phyloP scores from a whole-genome alignment of 2,113 vertebrate genomes.

The Rhineura floridana region DNA sequence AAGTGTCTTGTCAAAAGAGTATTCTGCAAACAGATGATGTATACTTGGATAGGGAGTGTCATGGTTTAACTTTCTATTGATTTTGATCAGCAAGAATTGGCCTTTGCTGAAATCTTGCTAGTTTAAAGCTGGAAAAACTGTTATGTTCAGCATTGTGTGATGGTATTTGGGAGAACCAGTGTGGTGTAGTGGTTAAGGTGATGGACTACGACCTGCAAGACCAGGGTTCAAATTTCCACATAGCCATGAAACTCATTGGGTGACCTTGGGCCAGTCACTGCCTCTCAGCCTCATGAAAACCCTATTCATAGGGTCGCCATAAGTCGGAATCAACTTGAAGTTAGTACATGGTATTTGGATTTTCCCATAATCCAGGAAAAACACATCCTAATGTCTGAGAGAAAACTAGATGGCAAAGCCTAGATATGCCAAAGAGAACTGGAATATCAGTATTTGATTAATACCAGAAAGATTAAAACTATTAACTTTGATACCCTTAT shows the following conservation, averaged over 20 bases:
- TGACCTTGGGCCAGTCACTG: too few species aligned
- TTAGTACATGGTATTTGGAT: constrained; percentile 2
- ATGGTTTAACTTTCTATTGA: not conserved
- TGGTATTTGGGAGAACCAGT: too few species aligned
- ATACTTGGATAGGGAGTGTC: not conserved
- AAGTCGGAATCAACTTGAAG: too few species aligned
- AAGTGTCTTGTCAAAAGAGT: not conserved
- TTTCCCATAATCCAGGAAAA: not conserved
- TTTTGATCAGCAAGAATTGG: not conserved
- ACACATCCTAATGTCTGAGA: not conserved
- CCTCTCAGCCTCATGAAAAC: too few species aligned
- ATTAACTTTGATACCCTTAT: not conserved
- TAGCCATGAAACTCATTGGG: too few species aligned
- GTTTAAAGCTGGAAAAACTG: not conserved
- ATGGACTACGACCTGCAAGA: too few species aligned
- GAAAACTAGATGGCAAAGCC: not conserved
- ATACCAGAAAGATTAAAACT: not conserved
- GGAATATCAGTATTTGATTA: not conserved
- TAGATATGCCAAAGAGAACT: not conserved
- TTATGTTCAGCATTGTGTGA: not conserved
- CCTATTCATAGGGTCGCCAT: too few species aligned
- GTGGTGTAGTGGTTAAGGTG: too few species aligned
- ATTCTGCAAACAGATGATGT: not conserved
- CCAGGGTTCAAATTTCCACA: too few species aligned
- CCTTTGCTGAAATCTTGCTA: not conserved